phyloP scores from a whole-genome alignment of 2,113 vertebrate genomes.

The Coreoperca whiteheadi region DNA sequence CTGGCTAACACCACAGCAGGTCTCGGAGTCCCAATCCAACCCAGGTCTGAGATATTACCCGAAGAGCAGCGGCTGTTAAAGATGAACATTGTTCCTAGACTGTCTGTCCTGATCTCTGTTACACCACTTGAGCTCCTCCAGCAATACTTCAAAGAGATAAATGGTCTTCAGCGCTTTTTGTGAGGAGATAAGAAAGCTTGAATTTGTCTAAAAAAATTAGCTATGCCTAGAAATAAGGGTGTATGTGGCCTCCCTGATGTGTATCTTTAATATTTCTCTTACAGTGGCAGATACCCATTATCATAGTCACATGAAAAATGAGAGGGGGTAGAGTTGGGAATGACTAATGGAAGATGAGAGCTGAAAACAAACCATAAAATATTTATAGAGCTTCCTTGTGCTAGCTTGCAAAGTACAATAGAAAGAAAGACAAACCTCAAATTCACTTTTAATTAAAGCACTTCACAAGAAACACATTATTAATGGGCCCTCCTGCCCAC shows the following conservation, averaged over 20 bases:
- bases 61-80: background rate
- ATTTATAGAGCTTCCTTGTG: slow-evolving; percentile 32
- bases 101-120: slow-evolving; percentile 29
- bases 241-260: slow-evolving; percentile 24
- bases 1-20: background rate
- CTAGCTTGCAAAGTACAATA: slow-evolving; percentile 8
- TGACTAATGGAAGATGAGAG: slow-evolving; percentile 38
- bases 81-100: slow-evolving; percentile 2
- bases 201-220: slow-evolving; percentile 60
- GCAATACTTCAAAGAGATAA: slow-evolving; percentile 48
- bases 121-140: slow-evolving; percentile 32
- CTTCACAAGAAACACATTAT: slow-evolving; percentile 15
- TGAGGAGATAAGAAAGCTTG: slow-evolving; percentile 48
- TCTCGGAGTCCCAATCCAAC: slow-evolving; percentile 2
- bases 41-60: background rate
- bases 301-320: slow-evolving; percentile 44
- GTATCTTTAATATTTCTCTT: slow-evolving; percentile 50
- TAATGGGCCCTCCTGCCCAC: slow-evolving; percentile 10
- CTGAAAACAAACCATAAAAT: slow-evolving; percentile 50
- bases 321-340: slow-evolving; percentile 11
- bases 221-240: slow-evolving; percentile 31
- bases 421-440: slow-evolving; percentile 39
- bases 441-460: slow-evolving; percentile 46
- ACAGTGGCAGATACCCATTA: slow-evolving; percentile 40
- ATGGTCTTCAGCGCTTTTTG: slow-evolving; percentile 33